Percentiles rank a stretch among this genome's conserved stretches.
Evolutionary conservation across 2,888 invertebrate genomes (phyloP).

Genomic region (Drosophila macrospina): DNA sequence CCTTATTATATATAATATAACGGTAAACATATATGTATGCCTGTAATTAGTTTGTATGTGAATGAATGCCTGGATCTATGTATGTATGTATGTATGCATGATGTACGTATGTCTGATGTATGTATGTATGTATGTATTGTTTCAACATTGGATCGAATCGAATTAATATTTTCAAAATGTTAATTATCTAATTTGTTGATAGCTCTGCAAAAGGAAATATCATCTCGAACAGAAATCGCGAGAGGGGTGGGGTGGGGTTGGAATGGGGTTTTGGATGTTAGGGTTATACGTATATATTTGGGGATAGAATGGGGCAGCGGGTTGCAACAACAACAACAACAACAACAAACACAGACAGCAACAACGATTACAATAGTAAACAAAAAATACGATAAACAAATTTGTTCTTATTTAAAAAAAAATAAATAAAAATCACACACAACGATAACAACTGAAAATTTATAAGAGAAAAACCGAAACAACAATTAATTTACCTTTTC

Average conservation of each 20-base stretch:
- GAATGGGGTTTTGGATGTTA: slow-evolving; percentile 15
- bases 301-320: slow-evolving; percentile 9
- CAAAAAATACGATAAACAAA: slow-evolving; percentile 9
- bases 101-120: not conserved
- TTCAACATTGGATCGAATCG: slow-evolving; percentile 28
- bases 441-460: slow-evolving; percentile 23
- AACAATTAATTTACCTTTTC: slow-evolving; percentile 28
- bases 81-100: slow-evolving; percentile 22
- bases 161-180: slow-evolving; percentile 47
- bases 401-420: slow-evolving; percentile 3
- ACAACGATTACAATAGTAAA: slow-evolving; percentile 50
- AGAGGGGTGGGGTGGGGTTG: slow-evolving; percentile 5
- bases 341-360: slow-evolving; percentile 12
- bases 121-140: slow-evolving; percentile 15
- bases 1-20: slow-evolving; percentile 80
- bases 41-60: slow-evolving; percentile 48
- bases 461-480: slow-evolving; percentile 16
- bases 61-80: slow-evolving; percentile 18
- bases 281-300: slow-evolving; percentile 10
- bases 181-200: slow-evolving; percentile 18
- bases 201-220: slow-evolving; percentile 18
- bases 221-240: slow-evolving; percentile 26
- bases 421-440: slow-evolving; percentile 7
- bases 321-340: slow-evolving; percentile 14
- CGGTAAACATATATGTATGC: slow-evolving; percentile 39